Base-by-base conservation (phyloP, 2,888 invertebrate genomes). In the Phasia obesa region DNA sequence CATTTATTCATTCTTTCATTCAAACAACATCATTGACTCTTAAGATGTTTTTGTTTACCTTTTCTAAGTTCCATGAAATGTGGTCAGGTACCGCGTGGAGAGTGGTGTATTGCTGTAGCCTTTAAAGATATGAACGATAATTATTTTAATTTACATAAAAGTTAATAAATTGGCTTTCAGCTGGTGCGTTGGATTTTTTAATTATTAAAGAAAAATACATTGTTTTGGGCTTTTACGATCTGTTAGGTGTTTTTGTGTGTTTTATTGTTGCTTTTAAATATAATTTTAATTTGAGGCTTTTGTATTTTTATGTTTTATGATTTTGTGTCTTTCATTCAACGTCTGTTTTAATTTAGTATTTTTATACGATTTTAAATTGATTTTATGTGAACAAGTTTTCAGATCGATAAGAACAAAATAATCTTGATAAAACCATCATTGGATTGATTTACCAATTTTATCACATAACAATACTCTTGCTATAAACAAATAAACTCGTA, bases 111-210 rank as follows among this genome's bases (percentile, higher is more conserved):
- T 21, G 15, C 49, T 27, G 64, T 13, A 47, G 64, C 60, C 62
- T 67, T 53, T 23, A 42, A 51, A 77, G 55, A 81, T 53, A 69
- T 67, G 77, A 73, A 51, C 42, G 81, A 71, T 80, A 84, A 80
- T 84, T 80, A 49, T 67, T 57, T 62, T 73, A 78, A 84, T 85
- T 85, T 69, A 80, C 84, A 85, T 80, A 78, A 84, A 82, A 82
- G 65, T 74, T 77, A 78, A 84, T 84, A 82, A 77, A 70, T 81
- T 71, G 74, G 62, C 70, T 67, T 69, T 74, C 74, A 53, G 80
- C 64, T 74, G 64, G 51, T 74, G 64, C 70, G 23, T 70, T 77
- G 70, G 49, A 64, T 77, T 77, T 78, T 78, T 78, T 70, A 78
- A 70, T 78, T 70, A 78, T 71, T 78, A 78, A 53, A 42, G 38